A percentile compares a stretch with the other conserved stretches of the same genome.
Evolutionary conservation across 2,888 invertebrate genomes (phyloP).

Genomic region (Pristionchus japonicus): DNA sequence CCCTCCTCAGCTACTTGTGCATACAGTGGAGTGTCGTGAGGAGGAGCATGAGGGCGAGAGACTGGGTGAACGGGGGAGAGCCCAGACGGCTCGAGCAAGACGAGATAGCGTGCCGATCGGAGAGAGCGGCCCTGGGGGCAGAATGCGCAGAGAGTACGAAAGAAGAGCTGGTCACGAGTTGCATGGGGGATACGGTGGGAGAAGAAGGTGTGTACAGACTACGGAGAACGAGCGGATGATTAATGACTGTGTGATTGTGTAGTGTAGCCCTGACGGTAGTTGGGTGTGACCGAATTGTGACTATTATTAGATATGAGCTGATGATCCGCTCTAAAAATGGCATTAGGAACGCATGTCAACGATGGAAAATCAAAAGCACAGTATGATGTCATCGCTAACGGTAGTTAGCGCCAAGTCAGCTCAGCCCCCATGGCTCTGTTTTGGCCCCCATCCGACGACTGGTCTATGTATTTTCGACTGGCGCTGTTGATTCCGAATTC

Average conservation of each 20-base stretch:
- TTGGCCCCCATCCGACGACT: neutral
- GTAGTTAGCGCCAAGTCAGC: no score
- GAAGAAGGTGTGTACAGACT: neutral
- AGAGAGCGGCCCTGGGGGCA: neutral
- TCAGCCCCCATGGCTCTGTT: neutral
- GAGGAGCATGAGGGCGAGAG: neutral
- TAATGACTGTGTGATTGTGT: neutral
- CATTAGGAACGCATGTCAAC: no score
- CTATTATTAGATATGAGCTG: no score
- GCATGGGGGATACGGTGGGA: neutral
- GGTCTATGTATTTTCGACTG: constrained; percentile 15
- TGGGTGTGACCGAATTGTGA: no score
- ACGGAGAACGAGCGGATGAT: neutral
- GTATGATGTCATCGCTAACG: no score
- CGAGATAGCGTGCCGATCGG: neutral
- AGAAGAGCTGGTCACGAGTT: constrained; percentile 34
- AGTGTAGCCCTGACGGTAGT: neutral
- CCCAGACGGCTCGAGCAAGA: neutral
- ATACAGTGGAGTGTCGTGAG: constrained; percentile 34
- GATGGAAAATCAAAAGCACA: no score
- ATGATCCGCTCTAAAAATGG: no score
- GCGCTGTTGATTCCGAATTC: constrained; percentile 19
- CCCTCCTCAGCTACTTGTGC: constrained; percentile 8
- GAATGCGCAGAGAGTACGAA: neutral
- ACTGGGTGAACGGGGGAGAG: neutral